These are phyloP conservation scores for Microcebus ravelobensis DNA, from an alignment of 2,113 vertebrate genomes.

Conservation along the genomic window DNA sequence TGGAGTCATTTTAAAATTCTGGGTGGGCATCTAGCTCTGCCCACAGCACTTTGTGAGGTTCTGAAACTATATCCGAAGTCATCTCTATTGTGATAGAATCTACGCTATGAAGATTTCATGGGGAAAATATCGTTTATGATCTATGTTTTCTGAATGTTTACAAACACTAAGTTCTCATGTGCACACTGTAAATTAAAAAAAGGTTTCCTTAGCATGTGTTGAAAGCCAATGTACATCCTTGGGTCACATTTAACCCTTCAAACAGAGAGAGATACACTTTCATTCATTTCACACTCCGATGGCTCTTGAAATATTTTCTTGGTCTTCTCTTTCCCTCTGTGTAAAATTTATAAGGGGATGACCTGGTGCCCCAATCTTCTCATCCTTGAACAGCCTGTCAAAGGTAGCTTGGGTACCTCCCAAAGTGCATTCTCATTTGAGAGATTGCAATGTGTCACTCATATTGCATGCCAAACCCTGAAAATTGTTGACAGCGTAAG, in stretches of 20 bases:
- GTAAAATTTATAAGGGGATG: neutral
- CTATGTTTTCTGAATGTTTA: neutral
- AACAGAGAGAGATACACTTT: neutral
- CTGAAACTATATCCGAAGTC: neutral
- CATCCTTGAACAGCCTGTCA: neutral
- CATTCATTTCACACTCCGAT: neutral
- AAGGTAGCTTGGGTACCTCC: neutral
- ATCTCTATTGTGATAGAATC: neutral
- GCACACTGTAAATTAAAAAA: neutral
- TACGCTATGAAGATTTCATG: neutral
- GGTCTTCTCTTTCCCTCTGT: neutral
- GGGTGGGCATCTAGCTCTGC: neutral
- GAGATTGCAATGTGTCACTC: neutral
- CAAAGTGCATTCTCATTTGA: neutral
- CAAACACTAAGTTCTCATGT: neutral
- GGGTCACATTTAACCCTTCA: neutral
- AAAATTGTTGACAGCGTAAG: neutral
- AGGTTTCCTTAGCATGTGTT: neutral
- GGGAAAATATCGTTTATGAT: neutral
- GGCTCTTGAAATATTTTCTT: neutral
- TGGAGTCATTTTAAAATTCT: slow-evolving; percentile 6
- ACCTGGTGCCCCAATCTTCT: neutral
- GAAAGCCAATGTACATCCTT: neutral
- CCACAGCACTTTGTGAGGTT: accelerated
- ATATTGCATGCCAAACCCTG: neutral